These are phyloP conservation scores for Botia almorhae DNA, from an alignment of 2,797 vertebrate genomes.

Conservation along the genomic window DNA sequence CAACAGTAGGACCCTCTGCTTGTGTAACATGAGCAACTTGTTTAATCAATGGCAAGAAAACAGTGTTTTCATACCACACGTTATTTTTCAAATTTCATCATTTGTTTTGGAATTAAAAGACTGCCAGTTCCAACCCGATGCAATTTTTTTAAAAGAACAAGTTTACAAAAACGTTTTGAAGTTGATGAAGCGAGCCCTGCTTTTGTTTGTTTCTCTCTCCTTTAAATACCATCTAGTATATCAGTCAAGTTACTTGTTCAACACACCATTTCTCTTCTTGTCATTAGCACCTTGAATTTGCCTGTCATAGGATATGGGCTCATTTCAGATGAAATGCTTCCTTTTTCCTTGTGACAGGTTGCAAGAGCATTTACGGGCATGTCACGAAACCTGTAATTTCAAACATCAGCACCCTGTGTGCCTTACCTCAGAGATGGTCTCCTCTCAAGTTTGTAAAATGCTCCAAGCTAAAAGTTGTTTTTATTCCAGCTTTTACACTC, in stretches of 20 bases:
- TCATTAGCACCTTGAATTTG: constrained; percentile 44
- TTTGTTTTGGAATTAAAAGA: constrained; percentile 21
- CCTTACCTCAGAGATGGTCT: constrained; percentile 56
- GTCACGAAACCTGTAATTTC: constrained; percentile 10
- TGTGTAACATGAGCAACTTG: constrained; percentile 78
- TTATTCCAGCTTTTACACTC: constrained; percentile 54
- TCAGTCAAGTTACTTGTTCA: constrained; percentile 21
- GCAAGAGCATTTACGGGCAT: constrained; percentile 26
- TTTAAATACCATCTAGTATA: constrained; percentile 31
- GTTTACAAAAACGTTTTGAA: not conserved
- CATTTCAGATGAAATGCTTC: constrained; percentile 16
- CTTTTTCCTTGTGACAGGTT: constrained; percentile 44
- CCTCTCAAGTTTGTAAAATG: constrained; percentile 32
- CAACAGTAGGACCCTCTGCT: constrained; percentile 72
- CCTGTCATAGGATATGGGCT: constrained; percentile 26
- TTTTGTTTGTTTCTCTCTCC: not conserved
- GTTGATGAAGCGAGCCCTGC: not conserved
- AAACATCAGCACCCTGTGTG: constrained; percentile 38
- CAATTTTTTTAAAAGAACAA: too few species aligned
- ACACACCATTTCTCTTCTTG: constrained; percentile 15
- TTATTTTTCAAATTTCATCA: constrained; percentile 22
- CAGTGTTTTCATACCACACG: constrained; percentile 33
- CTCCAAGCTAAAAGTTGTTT: constrained; percentile 43
- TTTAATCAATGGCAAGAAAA: constrained; percentile 62
- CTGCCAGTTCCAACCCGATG: not conserved